Base-by-base conservation (phyloP, 2,113 vertebrate genomes). In the Saguinus imperator region DNA sequence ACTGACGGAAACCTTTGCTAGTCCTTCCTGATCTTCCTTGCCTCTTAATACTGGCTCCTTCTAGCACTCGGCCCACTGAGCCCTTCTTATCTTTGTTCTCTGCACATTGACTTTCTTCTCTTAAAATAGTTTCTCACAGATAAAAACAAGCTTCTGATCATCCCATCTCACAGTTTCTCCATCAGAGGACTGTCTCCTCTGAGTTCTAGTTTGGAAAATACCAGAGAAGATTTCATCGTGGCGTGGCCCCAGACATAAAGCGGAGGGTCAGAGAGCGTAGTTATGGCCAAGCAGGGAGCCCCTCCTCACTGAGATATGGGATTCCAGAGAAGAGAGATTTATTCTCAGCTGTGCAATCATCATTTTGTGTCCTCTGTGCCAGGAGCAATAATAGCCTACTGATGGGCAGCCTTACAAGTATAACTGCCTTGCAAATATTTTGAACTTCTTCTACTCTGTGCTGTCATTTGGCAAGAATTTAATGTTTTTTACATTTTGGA, bases 81-180 rank as follows among this genome's bases (percentile, higher is more conserved):
- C 27, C 4, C 20, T 8, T 35, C 43, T 82, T 61, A 16, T 20
- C 37, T 70, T 89, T 93, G 35, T 50, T 43, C 27, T 82, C 76
- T 90, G 29, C 32, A 52, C 45, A 57, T 48, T 70, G 93, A 75
- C 52, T 95, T 68, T 50, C 45, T 43, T 84, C 85, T 94, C 64
- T 89, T 92, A 55, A 93, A 93, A 80, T 87, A 55, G 27, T 94
- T 86, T 84, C 45, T 64, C 58, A 57, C 23, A 79, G 48, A 66
- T 16, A 73, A 73, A 84, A 93, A 52, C 35, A 57, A 40, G 43
- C 8, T 58, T 83, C 89, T 75, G 52, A 29, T 84, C 23, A 48
- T 77, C n/a, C 18, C 21, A 45, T n/a, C 25, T 81, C 32, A 20
- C 70, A 66, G 37, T 50, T 45, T 66, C 75, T 87, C 37, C 20